phyloP scores from a whole-genome alignment of 1,140 invertebrate genomes.

The Rhopalosiphum padi region DNA sequence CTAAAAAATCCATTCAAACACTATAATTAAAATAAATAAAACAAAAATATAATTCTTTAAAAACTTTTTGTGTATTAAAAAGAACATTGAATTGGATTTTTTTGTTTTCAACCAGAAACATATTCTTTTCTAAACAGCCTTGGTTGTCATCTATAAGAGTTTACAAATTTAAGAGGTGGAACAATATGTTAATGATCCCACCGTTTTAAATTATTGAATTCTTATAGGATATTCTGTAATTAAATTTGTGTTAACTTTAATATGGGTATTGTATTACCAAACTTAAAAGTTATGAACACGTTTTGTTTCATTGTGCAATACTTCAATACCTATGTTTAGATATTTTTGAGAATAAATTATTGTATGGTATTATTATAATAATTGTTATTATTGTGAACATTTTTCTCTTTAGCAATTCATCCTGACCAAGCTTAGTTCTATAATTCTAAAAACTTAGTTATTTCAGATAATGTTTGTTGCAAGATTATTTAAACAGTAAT shows the following conservation, averaged over 20 bases:
- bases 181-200: not conserved
- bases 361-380: not conserved
- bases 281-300: not conserved
- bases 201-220: not conserved
- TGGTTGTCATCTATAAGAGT: not conserved
- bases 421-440: not conserved
- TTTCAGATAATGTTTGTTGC: not conserved
- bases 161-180: not conserved
- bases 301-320: slow-evolving; percentile 16
- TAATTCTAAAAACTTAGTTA: not conserved
- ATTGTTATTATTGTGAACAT: not conserved
- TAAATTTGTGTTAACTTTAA: not conserved
- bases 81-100: not conserved
- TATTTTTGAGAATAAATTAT: slow-evolving; percentile 15
- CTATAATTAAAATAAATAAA: not conserved
- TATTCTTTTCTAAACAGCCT: not conserved
- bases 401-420: not conserved
- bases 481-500: not conserved
- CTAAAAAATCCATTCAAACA: not conserved
- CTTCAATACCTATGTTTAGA: not conserved
- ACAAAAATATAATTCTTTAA: not conserved
- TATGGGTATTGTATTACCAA: slow-evolving; percentile 9
- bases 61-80: not conserved
- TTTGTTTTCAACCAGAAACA: not conserved
- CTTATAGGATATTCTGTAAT: not conserved